Evolutionary conservation across 2,797 vertebrate genomes (phyloP), one percentile per base, ranked within the genome.

Genomic region (Pyrrhura leucotis): DNA sequence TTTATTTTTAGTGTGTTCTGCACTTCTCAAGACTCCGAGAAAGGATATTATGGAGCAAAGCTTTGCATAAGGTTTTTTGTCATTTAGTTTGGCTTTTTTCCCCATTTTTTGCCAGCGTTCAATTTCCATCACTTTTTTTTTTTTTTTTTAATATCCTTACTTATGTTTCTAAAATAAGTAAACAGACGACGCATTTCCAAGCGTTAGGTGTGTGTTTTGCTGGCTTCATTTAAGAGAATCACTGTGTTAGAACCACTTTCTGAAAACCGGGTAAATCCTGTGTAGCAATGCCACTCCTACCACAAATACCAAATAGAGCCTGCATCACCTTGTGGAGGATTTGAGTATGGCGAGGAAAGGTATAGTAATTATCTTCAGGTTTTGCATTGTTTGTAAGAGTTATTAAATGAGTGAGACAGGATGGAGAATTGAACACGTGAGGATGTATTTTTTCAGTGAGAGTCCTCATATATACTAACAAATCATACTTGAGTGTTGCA

Each of bases 401-500:
- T 85, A 19, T 25, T 44, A 50, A 74, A 74, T 66, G 25, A 45
- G 10, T n/a, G 71, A 84, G 14, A 44, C 11, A 61, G 20, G 35
- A 31, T 54, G 29, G 44, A 76, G 22, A 19, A 21, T 2, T 58
- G 54, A 69, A n/a, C 21, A 40, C 0, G 0, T 7, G 9, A 75
- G 22, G 48, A 33, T 45, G 10, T 33, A 26, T 45, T 42, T 89
- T 53, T 85, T 73, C 1, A 0, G 26, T 44, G 17, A 26, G 16
- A 42, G 6, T 54, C 26, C 4, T 76, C 50, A 39, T 12, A 16
- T 15, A 37, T 48, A 14, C 9, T 45, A 40, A 40, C 23, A 40
- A 89, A 66, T 35, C 9, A 22, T 19, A 25, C 9, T 50, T 66
- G n/a, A 71, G 21, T 80, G 7, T 7, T 22, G 14, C 7, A 31